Percentiles rank a stretch among this genome's conserved stretches.
Conservation (phyloP, 2,113 vertebrate species). For the Oxyura jamaicensis region DNA sequence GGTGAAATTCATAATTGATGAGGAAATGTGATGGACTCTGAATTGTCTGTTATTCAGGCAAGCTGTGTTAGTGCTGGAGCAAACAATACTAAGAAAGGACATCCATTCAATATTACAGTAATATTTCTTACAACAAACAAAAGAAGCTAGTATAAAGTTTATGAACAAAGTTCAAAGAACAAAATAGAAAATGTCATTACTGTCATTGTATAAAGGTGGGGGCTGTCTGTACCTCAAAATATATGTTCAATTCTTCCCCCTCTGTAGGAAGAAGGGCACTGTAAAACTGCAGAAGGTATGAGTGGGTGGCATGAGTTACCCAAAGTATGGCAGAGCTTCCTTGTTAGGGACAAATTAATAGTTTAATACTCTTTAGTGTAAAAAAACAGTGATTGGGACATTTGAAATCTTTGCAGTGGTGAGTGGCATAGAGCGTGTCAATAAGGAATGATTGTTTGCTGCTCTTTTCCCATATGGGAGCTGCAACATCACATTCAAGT, state of each 20-base stretch:
- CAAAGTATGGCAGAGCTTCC: not conserved
- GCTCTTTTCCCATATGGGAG: not conserved
- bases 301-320: not conserved
- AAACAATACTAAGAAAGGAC: not conserved
- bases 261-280: not conserved
- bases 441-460: not conserved
- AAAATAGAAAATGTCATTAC: not conserved
- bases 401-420: not conserved
- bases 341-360: not conserved
- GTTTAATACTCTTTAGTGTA: not conserved
- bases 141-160: not conserved
- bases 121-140: not conserved
- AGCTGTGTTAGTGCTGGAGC: not conserved
- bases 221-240: not conserved
- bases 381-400: not conserved
- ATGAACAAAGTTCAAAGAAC: not conserved
- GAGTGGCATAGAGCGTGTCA: not conserved
- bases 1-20: not conserved
- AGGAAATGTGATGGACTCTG: not conserved
- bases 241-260: not conserved
- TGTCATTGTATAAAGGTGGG: not conserved
- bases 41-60: not conserved
- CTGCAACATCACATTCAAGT: not conserved
- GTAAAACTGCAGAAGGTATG: not conserved
- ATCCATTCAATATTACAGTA: accelerated